A percentile compares a stretch with the other conserved stretches of the same genome.
phyloP scores from a whole-genome alignment of 2,113 vertebrate species.

The Leuciscus idus region DNA sequence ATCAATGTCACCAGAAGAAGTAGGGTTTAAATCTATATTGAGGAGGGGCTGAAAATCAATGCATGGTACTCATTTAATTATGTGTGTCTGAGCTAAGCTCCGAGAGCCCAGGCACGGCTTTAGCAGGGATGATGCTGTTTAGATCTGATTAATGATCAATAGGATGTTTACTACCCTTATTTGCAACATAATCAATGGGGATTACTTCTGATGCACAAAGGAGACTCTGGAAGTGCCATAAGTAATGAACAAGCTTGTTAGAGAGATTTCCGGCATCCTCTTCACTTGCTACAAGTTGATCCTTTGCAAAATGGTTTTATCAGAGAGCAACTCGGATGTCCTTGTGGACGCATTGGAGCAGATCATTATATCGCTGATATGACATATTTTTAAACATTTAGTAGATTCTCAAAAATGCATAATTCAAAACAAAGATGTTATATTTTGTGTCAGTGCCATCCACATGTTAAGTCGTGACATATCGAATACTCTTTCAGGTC shows the following conservation, averaged over 20 bases:
- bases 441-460: neutral
- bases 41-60: slow-evolving; percentile 65
- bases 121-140: slow-evolving; percentile 61
- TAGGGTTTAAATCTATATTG: slow-evolving; percentile 54
- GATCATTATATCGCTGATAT: slow-evolving; percentile 50
- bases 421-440: neutral
- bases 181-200: slow-evolving; percentile 47
- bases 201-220: slow-evolving; percentile 44
- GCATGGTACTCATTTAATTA: slow-evolving; percentile 72
- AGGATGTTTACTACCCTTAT: slow-evolving; percentile 61
- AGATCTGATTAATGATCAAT: slow-evolving; percentile 69
- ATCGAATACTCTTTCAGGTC: neutral
- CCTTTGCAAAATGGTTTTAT: slow-evolving; percentile 30
- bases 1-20: slow-evolving; percentile 55
- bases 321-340: slow-evolving; percentile 55
- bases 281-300: slow-evolving; percentile 1
- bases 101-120: slow-evolving; percentile 65
- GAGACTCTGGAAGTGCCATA: slow-evolving; percentile 32
- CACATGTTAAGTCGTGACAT: neutral
- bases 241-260: slow-evolving; percentile 40
- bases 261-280: slow-evolving; percentile 6
- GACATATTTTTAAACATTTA: neutral
- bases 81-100: slow-evolving; percentile 60
- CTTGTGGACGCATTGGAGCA: slow-evolving; percentile 67
- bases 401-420: neutral